A percentile compares a stretch with the other conserved stretches of the same genome.
Conservation (phyloP, 2,888 invertebrate genomes). For the Cryptus armator region DNA sequence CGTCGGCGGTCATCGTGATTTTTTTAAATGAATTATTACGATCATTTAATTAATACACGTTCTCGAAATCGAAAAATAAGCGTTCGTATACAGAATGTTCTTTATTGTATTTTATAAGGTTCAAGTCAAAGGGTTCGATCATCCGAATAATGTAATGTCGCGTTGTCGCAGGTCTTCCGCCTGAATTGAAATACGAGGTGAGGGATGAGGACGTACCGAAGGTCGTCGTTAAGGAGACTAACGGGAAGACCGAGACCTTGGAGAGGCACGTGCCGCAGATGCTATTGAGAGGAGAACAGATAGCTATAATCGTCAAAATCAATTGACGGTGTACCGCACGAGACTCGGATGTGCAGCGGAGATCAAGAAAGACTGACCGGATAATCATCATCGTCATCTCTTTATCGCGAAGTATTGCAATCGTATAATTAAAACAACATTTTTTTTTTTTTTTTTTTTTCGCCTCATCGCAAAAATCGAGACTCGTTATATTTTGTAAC, state of each 20-base stretch:
- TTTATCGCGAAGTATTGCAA: background rate
- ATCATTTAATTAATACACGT: too few species aligned
- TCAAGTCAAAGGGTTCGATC: background rate
- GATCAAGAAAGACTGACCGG: background rate
- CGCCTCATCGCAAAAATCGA: background rate
- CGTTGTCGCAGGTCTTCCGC: slow-evolving; percentile 70
- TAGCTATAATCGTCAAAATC: slow-evolving; percentile 87
- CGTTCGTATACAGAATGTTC: background rate
- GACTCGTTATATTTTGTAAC: background rate
- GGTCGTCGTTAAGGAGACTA: slow-evolving; percentile 87
- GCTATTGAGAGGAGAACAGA: slow-evolving; percentile 92
- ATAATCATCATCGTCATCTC: background rate
- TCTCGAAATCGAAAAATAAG: background rate
- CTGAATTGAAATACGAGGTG: slow-evolving; percentile 79
- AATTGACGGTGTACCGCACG: slow-evolving; percentile 68
- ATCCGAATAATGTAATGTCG: slow-evolving; percentile 13
- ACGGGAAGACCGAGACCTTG: slow-evolving; percentile 89
- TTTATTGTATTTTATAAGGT: too few species aligned
- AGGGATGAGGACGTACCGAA: slow-evolving; percentile 86
- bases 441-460: background rate
- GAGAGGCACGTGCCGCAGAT: slow-evolving; percentile 89
- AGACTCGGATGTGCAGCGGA: background rate
- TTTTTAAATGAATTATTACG: too few species aligned
- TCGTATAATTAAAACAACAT: background rate
- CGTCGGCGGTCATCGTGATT: too few species aligned